Evolutionary conservation across 2,888 invertebrate species (phyloP).

Genomic region (Odontocolon sp.): DNA sequence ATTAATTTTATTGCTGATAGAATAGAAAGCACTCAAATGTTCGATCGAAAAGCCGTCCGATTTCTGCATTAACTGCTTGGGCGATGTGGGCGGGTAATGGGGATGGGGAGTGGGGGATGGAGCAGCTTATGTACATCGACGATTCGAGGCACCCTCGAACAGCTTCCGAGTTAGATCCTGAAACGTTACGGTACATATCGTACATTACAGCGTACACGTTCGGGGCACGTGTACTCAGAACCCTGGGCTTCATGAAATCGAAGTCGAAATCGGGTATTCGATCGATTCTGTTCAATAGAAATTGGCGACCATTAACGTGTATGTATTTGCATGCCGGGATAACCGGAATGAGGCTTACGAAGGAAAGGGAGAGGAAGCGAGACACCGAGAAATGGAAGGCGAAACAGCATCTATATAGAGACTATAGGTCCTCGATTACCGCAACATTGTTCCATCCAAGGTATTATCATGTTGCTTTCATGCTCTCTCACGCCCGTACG

Average conservation of each 20-base stretch:
- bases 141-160: slow-evolving; percentile 12
- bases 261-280: slow-evolving; percentile 46
- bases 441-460: slow-evolving; percentile 38
- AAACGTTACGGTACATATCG: slow-evolving; percentile 7
- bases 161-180: slow-evolving; percentile 7
- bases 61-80: slow-evolving; percentile 45
- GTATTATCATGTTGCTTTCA: slow-evolving; percentile 40
- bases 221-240: slow-evolving; percentile 8
- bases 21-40: slow-evolving; percentile 34
- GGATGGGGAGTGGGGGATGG: too few relatives aligned
- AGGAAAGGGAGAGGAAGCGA: slow-evolving; percentile 4
- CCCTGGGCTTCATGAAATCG: slow-evolving; percentile 28
- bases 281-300: slow-evolving; percentile 54
- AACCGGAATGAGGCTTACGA: slow-evolving; percentile 43
- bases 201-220: slow-evolving; percentile 16
- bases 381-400: slow-evolving; percentile 44
- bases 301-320: slow-evolving; percentile 38
- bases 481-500: slow-evolving; percentile 9
- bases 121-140: not conserved
- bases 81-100: too few relatives aligned
- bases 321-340: slow-evolving; percentile 18
- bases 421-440: slow-evolving; percentile 40
- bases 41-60: slow-evolving; percentile 45
- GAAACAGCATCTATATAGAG: slow-evolving; percentile 4
- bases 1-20: not conserved